Evolutionary conservation across 2,113 vertebrate species (phyloP).

Genomic region (Pardalotus punctatus): DNA sequence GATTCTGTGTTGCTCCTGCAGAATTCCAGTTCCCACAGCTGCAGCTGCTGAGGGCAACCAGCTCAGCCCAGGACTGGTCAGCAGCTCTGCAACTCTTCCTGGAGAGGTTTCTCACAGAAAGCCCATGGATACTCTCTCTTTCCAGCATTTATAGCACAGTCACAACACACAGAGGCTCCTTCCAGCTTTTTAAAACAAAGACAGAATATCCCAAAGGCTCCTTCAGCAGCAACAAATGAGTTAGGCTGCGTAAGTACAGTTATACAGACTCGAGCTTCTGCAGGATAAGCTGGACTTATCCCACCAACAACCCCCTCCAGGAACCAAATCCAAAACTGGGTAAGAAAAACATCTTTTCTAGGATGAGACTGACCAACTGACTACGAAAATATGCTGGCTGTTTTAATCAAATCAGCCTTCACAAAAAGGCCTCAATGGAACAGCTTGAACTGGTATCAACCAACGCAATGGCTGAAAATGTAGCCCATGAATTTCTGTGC

Average conservation of each 20-base stretch:
- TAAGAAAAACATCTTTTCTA: background rate
- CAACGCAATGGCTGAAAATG: background rate
- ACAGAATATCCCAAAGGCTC: background rate
- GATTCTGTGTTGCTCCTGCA: background rate
- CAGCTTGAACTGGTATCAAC: background rate
- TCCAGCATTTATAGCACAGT: background rate
- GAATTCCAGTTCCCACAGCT: background rate
- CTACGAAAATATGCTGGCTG: background rate
- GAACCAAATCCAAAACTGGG: background rate
- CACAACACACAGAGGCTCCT: fast-evolving
- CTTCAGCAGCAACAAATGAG: background rate
- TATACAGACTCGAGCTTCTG: fast-evolving
- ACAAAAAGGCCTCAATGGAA: background rate
- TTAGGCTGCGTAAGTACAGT: background rate
- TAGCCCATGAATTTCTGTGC: background rate
- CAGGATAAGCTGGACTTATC: background rate
- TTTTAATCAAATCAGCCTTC: background rate
- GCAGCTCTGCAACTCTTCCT: background rate
- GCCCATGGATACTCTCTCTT: background rate
- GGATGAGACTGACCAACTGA: background rate
- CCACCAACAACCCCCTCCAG: background rate
- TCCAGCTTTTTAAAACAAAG: background rate
- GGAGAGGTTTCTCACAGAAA: background rate
- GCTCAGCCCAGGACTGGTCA: background rate
- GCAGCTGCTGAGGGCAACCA: background rate